phyloP scores from a whole-genome alignment of 2,888 invertebrate genomes.

The Phalera bucephala region DNA sequence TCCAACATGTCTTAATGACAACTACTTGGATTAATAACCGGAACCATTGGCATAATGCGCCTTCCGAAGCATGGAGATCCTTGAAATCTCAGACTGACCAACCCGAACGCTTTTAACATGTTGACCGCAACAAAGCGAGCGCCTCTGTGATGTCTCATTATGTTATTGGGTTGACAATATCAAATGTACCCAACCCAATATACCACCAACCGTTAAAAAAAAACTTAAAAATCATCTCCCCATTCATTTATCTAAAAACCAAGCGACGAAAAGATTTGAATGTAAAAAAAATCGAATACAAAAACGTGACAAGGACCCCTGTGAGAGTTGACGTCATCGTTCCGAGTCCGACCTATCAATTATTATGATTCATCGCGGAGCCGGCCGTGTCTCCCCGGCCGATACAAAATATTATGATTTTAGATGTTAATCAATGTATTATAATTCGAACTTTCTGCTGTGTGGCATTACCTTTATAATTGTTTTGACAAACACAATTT shows the following conservation, averaged over 20 bases:
- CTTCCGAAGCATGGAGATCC: too few species aligned
- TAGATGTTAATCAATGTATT: conserved; percentile 62
- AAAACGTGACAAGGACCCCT: conserved; percentile 63
- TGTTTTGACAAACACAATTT: conserved; percentile 1
- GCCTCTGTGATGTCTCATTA: too few species aligned
- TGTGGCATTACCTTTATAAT: not conserved
- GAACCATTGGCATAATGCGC: too few species aligned
- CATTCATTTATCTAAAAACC: conserved; percentile 33
- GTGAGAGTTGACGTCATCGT: conserved; percentile 55
- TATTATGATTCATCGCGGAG: conserved; percentile 73
- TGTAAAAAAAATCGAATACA: conserved; percentile 11
- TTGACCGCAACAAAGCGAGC: too few species aligned
- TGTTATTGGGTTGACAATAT: too few species aligned
- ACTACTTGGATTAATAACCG: too few species aligned
- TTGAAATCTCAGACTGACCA: too few species aligned
- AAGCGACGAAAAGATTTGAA: conserved; percentile 28
- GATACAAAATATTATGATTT: conserved; percentile 75
- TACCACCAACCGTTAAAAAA: too few species aligned
- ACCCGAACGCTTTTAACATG: too few species aligned
- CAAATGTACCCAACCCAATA: too few species aligned
- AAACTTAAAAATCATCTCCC: conserved; percentile 22
- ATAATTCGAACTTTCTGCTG: conserved; percentile 27
- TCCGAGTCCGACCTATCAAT: conserved; percentile 60
- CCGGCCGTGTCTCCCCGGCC: conserved; percentile 42
- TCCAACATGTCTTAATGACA: too few species aligned